Evolutionary conservation across 2,888 invertebrate species (phyloP).

Genomic region (Drosophila bunnanda): DNA sequence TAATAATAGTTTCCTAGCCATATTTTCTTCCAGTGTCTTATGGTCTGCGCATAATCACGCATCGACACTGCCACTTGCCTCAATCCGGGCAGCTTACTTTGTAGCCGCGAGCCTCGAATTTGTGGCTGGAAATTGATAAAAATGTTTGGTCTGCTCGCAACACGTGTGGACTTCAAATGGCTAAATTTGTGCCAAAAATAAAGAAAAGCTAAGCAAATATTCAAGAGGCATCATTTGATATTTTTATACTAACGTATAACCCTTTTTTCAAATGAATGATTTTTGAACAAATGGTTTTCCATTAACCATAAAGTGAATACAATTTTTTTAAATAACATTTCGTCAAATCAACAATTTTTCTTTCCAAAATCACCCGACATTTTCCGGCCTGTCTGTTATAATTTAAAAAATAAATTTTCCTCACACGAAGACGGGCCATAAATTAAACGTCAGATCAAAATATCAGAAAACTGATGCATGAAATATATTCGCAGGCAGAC

Average conservation of each 20-base stretch:
- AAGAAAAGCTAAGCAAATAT: not conserved
- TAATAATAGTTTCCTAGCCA: not conserved
- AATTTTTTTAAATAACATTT: not conserved
- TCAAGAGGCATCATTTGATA: not conserved
- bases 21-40: not conserved
- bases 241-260: too few relatives aligned
- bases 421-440: slow-evolving; percentile 53
- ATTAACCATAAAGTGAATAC: not conserved
- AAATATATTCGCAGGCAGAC: slow-evolving; percentile 19
- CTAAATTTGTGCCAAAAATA: slow-evolving; percentile 48
- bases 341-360: slow-evolving; percentile 17
- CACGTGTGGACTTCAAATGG: slow-evolving; percentile 64
- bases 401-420: slow-evolving; percentile 20
- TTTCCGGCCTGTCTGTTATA: slow-evolving; percentile 1
- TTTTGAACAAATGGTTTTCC: not conserved
- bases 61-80: slow-evolving; percentile 63
- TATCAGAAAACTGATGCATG: slow-evolving; percentile 24
- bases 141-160: slow-evolving; percentile 46
- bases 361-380: slow-evolving; percentile 6
- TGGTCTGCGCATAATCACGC: slow-evolving; percentile 61
- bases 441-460: slow-evolving; percentile 42
- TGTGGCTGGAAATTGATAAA: slow-evolving; percentile 69
- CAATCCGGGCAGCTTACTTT: slow-evolving; percentile 68
- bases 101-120: slow-evolving; percentile 27
- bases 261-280: not conserved